phyloP scores from a whole-genome alignment of 2,888 invertebrate genomes.

The Lysandra bellargus region DNA sequence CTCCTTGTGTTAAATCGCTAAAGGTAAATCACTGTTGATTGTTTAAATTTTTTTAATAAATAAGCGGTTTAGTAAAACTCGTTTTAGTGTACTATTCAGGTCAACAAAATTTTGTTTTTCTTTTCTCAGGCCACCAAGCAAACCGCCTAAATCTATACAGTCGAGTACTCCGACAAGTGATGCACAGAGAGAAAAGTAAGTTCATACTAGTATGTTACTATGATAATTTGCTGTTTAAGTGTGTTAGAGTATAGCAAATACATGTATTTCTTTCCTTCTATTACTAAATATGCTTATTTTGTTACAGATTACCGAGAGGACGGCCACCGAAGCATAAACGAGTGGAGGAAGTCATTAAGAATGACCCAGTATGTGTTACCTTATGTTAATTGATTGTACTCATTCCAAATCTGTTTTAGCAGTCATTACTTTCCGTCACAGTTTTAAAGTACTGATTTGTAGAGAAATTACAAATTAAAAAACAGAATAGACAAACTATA shows the following conservation, averaged over 20 bases:
- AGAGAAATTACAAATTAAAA: background rate
- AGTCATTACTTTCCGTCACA: background rate
- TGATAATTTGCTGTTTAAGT: no score
- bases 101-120: background rate
- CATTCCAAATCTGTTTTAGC: no score
- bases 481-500: no score
- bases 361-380: conserved; percentile 53
- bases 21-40: no score
- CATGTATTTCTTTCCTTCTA: no score
- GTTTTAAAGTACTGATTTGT: background rate
- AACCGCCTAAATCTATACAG: conserved; percentile 55
- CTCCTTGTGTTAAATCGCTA: no score
- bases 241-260: no score
- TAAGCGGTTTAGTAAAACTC: no score
- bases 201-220: conserved; percentile 24
- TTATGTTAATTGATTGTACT: background rate
- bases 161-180: conserved; percentile 62
- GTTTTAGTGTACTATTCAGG: background rate
- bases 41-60: no score
- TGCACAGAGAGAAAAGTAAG: conserved; percentile 59
- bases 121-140: conserved; percentile 51
- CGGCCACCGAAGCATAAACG: conserved; percentile 72
- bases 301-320: conserved; percentile 54
- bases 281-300: conserved; percentile 30
- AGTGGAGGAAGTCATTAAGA: conserved; percentile 65